Base-by-base conservation (phyloP, 1,140 invertebrate species). In the Halictus rubicundus region DNA sequence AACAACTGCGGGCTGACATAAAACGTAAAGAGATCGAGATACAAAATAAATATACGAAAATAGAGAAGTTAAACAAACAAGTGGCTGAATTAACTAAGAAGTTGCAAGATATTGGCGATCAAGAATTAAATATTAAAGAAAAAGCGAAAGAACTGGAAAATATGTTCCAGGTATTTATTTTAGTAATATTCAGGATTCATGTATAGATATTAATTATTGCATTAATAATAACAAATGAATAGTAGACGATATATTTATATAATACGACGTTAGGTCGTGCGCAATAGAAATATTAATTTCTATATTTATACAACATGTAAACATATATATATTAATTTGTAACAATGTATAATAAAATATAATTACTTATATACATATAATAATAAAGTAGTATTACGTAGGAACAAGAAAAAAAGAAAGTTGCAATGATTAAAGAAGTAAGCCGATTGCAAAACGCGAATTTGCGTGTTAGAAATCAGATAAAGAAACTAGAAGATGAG, bases 141-240 rank as follows among this genome's bases (percentile, higher is more conserved):
- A 91, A 88, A 75, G 85, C 84, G 7, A 90, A 86, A 46, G 89
- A 93, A 68, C 77, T 93, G 9, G 90, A 93, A 69, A 84, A 91
- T 27, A 93, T 93, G 80, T 86, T 93, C 27, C 84, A 93, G 87
- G 93, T 93, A 86, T n/a, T 75, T 32, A 63, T 66, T 66, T 21
- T 25, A 27, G 61, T 37, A 16, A 39, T 14, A 3, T 70, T n/a
- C 21, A 52, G 32, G 73, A 5, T 46, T 25, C n/a, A 57, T 27
- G 27, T 19, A 42, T 71, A 71, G n/a, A 63, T 27, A 65, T 42
- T 39, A 60, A 72, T 73, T 10, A 46, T 46, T 14, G 14, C 1
- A 46, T 12, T 46, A 46, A 46, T 46, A 46, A 46, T 42, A 42
- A 42, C 4, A 42, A 39, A 39, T 39, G 37, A 4, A 52, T 66